Evolutionary conservation across 2,113 vertebrate genomes (phyloP).

Genomic region (Crotalus horridus): DNA sequence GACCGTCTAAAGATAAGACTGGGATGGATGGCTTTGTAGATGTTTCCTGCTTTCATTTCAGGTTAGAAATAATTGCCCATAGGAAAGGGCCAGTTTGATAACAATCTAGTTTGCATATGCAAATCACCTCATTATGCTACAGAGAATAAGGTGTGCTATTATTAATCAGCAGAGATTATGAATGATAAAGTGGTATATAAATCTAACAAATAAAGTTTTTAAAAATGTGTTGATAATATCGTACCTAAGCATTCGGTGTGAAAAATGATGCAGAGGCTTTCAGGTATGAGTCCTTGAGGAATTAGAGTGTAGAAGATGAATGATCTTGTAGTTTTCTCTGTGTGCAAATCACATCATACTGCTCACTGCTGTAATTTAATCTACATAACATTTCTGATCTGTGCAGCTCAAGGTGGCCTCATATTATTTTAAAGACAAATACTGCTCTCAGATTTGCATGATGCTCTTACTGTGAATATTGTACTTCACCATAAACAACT

Average conservation of each 20-base stretch:
- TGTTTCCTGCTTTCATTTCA: not conserved
- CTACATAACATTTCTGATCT: constrained; percentile 9
- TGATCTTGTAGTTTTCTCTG: not conserved
- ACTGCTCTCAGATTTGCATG: not conserved
- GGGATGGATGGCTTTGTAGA: not conserved
- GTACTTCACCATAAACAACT: not conserved
- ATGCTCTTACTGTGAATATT: not conserved
- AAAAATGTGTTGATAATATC: not conserved
- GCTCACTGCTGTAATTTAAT: not conserved
- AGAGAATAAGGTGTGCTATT: not conserved
- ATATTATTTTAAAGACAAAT: not conserved
- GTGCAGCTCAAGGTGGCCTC: not conserved
- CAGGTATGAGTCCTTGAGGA: not conserved
- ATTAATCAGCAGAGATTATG: not conserved
- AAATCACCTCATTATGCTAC: not conserved
- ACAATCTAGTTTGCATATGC: not conserved
- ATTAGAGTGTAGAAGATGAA: not conserved
- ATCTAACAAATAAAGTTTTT: not conserved
- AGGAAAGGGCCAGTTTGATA: not conserved
- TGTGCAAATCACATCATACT: not conserved
- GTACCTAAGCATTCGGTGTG: not conserved
- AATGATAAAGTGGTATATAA: not conserved
- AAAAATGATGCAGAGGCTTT: constrained; percentile 1
- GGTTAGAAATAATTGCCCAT: not conserved
- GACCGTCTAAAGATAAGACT: not conserved